Conservation (phyloP, 2,797 vertebrate genomes). For the Chelon labrosus region DNA sequence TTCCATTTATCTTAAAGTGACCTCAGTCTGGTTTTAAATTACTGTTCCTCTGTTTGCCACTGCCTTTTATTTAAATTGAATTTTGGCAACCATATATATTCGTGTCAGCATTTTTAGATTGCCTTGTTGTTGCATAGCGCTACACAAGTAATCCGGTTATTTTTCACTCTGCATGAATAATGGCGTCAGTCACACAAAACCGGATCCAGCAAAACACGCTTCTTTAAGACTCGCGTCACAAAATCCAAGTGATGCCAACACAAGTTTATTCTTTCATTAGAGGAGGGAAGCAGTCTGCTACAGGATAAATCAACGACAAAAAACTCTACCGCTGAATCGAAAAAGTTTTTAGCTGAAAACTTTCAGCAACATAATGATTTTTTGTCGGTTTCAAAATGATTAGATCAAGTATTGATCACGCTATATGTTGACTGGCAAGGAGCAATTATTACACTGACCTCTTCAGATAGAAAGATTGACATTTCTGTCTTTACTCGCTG, state of each 20-base stretch:
- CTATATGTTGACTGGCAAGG: background rate
- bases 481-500: background rate
- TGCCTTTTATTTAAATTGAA: no score
- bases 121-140: no score
- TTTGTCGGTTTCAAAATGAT: background rate
- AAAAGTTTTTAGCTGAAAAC: background rate
- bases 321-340: background rate
- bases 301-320: background rate
- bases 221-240: no score
- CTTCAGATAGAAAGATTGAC: background rate
- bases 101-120: no score
- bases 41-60: no score
- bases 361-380: background rate
- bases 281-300: background rate
- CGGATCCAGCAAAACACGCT: background rate
- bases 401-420: conserved; percentile 11
- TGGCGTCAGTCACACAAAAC: no score
- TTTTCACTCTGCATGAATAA: no score
- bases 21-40: no score
- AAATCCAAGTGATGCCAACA: no score
- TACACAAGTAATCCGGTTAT: no score
- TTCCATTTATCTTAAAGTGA: no score
- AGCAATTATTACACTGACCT: background rate
- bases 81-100: no score
- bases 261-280: background rate